Evolutionary conservation across 2,888 invertebrate species (phyloP).

Genomic region (Autographa pulchrina): DNA sequence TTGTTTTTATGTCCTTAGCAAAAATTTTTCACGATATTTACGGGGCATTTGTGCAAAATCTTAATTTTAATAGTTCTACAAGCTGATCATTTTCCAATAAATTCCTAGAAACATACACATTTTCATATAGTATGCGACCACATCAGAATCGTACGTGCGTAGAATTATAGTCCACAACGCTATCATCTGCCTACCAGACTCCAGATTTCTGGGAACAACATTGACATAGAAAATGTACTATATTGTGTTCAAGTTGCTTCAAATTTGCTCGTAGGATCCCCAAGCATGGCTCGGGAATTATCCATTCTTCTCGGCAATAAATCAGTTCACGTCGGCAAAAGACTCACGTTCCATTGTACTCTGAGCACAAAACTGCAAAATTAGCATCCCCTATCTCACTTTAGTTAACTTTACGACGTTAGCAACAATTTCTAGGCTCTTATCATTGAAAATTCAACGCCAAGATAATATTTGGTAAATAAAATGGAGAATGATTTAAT

Average conservation of each 20-base stretch:
- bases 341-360: conserved; percentile 20
- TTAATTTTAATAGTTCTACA: background rate
- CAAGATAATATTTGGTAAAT: conserved; percentile 58
- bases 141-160: background rate
- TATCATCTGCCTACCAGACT: background rate
- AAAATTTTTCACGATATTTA: no score
- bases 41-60: background rate
- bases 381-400: conserved; percentile 35
- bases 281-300: background rate
- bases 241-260: background rate
- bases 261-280: background rate
- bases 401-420: conserved; percentile 37
- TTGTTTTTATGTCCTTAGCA: no score
- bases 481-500: conserved; percentile 60
- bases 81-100: background rate
- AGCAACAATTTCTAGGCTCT: conserved; percentile 31
- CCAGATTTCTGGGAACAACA: background rate
- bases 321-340: conserved; percentile 26
- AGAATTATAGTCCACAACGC: background rate
- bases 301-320: conserved; percentile 24
- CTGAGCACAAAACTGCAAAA: conserved; percentile 34
- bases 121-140: background rate
- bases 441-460: conserved; percentile 54
- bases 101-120: background rate
- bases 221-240: background rate